phyloP scores from a whole-genome alignment of 2,797 vertebrate species.

The Myotis myotis region DNA sequence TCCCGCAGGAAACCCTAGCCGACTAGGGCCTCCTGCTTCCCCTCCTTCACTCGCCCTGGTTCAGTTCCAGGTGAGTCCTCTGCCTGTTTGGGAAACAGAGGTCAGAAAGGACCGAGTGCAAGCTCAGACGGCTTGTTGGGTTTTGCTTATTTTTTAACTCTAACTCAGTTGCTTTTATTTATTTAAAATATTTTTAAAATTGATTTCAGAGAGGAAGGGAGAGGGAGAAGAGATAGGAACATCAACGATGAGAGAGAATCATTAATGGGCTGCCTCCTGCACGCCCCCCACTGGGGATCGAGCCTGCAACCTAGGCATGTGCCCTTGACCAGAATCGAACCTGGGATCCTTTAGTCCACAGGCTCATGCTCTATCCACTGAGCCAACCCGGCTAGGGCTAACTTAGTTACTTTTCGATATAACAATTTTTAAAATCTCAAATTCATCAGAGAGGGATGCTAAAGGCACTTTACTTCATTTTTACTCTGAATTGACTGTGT shows the following conservation, averaged over 20 bases:
- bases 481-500: background rate
- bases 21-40: conserved; percentile 75
- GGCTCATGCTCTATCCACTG: too few relatives aligned
- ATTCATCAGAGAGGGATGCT: background rate
- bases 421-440: background rate
- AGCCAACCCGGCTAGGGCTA: background rate
- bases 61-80: conserved; percentile 73
- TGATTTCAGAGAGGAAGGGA: too few relatives aligned
- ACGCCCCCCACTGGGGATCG: too few relatives aligned
- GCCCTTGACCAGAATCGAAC: too few relatives aligned
- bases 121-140: background rate
- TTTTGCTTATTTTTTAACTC: background rate
- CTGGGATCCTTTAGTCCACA: too few relatives aligned
- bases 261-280: too few relatives aligned
- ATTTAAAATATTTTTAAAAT: background rate
- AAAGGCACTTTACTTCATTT: background rate
- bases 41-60: conserved; percentile 66
- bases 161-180: background rate
- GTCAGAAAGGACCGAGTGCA: background rate
- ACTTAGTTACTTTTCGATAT: background rate
- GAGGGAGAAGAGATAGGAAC: too few relatives aligned
- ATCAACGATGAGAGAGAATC: too few relatives aligned
- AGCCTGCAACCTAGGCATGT: too few relatives aligned
- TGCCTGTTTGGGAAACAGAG: conserved; percentile 57
- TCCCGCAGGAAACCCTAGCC: conserved; percentile 81